Conservation (phyloP, 1,140 invertebrate species). For the Heterodera schachtii region DNA sequence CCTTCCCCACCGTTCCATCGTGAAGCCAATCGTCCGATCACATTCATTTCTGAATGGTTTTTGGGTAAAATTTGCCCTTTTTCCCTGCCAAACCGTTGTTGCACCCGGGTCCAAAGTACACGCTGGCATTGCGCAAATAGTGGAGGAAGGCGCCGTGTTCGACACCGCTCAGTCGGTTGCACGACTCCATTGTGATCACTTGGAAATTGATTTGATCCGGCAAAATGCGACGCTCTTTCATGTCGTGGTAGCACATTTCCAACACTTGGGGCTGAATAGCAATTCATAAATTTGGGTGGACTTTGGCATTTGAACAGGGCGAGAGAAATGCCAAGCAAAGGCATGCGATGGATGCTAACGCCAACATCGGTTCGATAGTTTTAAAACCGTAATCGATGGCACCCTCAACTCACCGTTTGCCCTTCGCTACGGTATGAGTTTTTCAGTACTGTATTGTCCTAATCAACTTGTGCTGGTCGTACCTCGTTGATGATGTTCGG, state of each 20-base stretch:
- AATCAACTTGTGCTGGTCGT: not conserved
- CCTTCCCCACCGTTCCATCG: slow-evolving; percentile 52
- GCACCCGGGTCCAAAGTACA: slow-evolving; percentile 65
- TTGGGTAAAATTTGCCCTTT: not conserved
- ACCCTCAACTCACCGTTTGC: too few relatives aligned
- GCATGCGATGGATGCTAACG: too few relatives aligned
- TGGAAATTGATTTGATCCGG: slow-evolving; percentile 57
- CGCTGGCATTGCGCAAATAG: slow-evolving; percentile 62
- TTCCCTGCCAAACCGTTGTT: slow-evolving; percentile 54
- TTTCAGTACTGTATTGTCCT: too few relatives aligned
- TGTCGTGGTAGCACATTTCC: slow-evolving; percentile 57
- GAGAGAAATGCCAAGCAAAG: too few relatives aligned
- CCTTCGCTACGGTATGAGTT: too few relatives aligned
- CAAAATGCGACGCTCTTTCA: slow-evolving; percentile 59
- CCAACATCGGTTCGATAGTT: too few relatives aligned
- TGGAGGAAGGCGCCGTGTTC: slow-evolving; percentile 64
- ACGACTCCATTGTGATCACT: slow-evolving; percentile 64
- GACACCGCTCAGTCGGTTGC: slow-evolving; percentile 61
- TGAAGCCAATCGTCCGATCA: slow-evolving; percentile 61
- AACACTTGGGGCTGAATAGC: slow-evolving; percentile 55
- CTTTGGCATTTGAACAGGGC: not conserved
- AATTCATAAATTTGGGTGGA: not conserved
- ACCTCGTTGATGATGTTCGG: slow-evolving; percentile 50
- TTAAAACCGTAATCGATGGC: too few relatives aligned
- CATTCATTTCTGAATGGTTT: slow-evolving; percentile 59